Evolutionary conservation across 2,888 invertebrate species (phyloP), one percentile per base, ranked within the genome.

Genomic region (Philopedon plagiatum): DNA sequence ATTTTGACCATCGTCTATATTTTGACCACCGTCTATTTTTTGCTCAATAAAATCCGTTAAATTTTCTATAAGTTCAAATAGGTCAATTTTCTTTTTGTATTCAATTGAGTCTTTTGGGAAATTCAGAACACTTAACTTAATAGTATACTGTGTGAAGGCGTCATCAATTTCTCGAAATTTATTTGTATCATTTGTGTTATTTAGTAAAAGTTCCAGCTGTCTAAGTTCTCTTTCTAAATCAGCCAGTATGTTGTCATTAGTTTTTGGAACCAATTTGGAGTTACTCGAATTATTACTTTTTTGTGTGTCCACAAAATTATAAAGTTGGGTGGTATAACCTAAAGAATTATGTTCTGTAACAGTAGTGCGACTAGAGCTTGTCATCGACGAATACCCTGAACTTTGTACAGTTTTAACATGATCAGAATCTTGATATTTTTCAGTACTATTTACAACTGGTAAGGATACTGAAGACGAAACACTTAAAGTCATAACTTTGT

Each of bases 151-250:
- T 11, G 70, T 49, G 19, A 76, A 51, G 2, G 9, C 41, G 5
- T 76, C 74, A 19, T 77, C 77, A 0, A 77, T 61, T 9, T 68
- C 61, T 44, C 72, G 65, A 46, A 76, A 75, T 18, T 71, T 70
- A 0, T 46, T 19, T 11, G 7, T 1, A 32, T 61, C 32, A 2
- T 18, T 61, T 1, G 61, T 46, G 19, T 1, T 32, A 1, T 44
- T 29, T n/a, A 46, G 2, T 11, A 13, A 15, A 18, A 8, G 1
- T 18, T 61, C 32, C 5, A 61, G 23, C 4, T 46, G 13, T 18
- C 21, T 26, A 2, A 73, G 32, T 62, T 71, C 69, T 8, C 44
- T 54, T 44, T 68, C 49, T 7, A 73, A 46, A 41, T 61, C 23
- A 62, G 26, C 29, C 32, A 69, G 29, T 18, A 11, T 21, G 19